These are phyloP conservation scores for Andricus grossulariae DNA, from an alignment of 1,140 invertebrate species.

Conservation along the genomic window DNA sequence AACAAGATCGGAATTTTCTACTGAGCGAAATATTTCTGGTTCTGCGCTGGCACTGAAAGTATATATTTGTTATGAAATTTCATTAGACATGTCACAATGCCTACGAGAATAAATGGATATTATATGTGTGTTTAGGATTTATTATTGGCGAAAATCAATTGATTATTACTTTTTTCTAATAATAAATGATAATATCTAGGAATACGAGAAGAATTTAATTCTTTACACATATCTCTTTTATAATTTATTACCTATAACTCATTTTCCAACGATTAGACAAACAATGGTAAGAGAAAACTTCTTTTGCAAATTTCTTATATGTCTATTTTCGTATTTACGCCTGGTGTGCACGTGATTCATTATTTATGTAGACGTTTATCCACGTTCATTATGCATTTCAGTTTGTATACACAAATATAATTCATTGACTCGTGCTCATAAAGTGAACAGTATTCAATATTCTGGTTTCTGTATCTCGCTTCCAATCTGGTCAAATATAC, in stretches of 20 bases:
- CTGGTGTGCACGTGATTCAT: neutral
- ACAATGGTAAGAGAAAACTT: neutral
- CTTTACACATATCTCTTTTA: neutral
- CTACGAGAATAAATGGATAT: neutral
- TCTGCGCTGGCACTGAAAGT: conserved; percentile 5
- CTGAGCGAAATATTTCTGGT: conserved; percentile 9
- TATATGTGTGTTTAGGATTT: neutral
- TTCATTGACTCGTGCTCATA: conserved; percentile 25
- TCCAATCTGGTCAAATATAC: conserved; percentile 16
- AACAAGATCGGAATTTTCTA: conserved; percentile 19
- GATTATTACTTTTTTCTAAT: no score
- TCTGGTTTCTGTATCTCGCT: conserved; percentile 26
- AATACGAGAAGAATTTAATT: neutral
- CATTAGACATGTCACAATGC: neutral
- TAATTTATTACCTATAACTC: neutral
- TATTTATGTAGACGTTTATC: conserved; percentile 11
- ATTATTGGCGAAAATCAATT: neutral
- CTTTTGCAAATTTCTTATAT: neutral
- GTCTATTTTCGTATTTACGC: conserved; percentile 2
- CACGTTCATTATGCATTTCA: conserved; percentile 14
- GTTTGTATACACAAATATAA: conserved; percentile 27
- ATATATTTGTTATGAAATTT: conserved; percentile 27
- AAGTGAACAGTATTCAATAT: conserved; percentile 12
- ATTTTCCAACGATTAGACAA: neutral
- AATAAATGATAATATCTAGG: no score